Evolutionary conservation across 1,140 invertebrate species (phyloP).

Genomic region (Tetramorium simillimum): DNA sequence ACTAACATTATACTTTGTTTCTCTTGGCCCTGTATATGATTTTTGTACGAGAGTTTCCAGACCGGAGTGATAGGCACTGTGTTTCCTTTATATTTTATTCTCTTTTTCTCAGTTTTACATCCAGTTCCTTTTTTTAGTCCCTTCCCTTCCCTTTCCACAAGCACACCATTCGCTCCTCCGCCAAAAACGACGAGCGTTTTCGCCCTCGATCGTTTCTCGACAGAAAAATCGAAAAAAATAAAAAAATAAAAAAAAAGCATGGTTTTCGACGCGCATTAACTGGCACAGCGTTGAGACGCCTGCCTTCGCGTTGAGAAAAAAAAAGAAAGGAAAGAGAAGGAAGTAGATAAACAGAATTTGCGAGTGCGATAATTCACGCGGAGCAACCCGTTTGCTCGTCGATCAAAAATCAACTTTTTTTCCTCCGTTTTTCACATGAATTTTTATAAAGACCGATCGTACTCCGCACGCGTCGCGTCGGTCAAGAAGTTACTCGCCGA

Average conservation of each 20-base stretch:
- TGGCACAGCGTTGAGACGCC: background rate
- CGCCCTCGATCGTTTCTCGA: conserved; percentile 19
- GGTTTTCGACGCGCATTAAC: conserved; percentile 24
- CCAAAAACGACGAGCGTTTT: conserved; percentile 19
- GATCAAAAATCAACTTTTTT: conserved; percentile 4
- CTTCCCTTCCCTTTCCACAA: conserved; percentile 8
- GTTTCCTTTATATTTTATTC: conserved; percentile 75
- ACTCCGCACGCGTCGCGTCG: background rate
- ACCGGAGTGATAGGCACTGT: conserved; percentile 82
- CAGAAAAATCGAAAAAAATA: background rate
- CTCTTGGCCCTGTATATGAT: conserved; percentile 83
- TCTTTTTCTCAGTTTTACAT: conserved; percentile 22
- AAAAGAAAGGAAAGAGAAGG: background rate
- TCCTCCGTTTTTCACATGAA: background rate
- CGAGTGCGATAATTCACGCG: conserved; percentile 23
- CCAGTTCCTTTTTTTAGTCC: conserved; percentile 21
- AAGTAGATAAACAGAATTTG: conserved; percentile 25
- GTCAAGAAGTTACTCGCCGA: conserved; percentile 25
- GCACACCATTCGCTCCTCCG: background rate
- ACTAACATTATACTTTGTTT: conserved; percentile 67
- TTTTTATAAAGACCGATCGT: conserved; percentile 4
- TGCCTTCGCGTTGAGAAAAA: background rate
- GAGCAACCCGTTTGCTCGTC: conserved; percentile 6
- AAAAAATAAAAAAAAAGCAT: background rate
- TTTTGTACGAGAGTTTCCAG: conserved; percentile 82